Evolutionary conservation across 2,113 vertebrate species (phyloP).

Genomic region (Laticauda laticaudata): DNA sequence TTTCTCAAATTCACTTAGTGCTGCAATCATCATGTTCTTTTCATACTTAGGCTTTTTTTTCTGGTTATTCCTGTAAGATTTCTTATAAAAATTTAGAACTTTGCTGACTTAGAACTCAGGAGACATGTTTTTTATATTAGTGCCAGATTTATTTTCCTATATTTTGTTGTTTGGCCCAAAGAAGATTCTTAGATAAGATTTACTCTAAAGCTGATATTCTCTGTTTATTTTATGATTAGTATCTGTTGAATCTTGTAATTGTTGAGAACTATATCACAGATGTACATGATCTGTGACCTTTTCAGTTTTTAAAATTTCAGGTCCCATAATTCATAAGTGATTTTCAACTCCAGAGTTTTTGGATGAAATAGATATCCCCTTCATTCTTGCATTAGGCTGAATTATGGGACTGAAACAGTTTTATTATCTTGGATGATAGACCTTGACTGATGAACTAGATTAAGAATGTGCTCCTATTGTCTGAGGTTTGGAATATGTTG

Average conservation of each 20-base stretch:
- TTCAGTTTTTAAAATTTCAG: neutral
- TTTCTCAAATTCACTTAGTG: neutral
- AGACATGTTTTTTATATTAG: neutral
- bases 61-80: constrained; percentile 1
- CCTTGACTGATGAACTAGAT: neutral
- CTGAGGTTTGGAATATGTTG: neutral
- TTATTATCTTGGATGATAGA: neutral
- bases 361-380: neutral
- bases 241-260: neutral
- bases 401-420: neutral
- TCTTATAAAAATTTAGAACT: neutral
- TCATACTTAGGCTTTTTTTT: neutral
- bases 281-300: neutral
- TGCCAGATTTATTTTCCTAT: constrained; percentile 17
- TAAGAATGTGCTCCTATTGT: neutral
- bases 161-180: neutral
- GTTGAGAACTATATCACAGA: neutral
- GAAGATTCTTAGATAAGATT: neutral
- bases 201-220: neutral
- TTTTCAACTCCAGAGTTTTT: neutral
- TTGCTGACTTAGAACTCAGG: neutral
- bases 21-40: neutral
- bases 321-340: neutral
- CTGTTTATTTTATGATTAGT: neutral
- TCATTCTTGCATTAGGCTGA: neutral